Evolutionary conservation across 2,113 vertebrate species (phyloP), one percentile per base, ranked within the genome.

Genomic region (Accipiter virgatus): DNA sequence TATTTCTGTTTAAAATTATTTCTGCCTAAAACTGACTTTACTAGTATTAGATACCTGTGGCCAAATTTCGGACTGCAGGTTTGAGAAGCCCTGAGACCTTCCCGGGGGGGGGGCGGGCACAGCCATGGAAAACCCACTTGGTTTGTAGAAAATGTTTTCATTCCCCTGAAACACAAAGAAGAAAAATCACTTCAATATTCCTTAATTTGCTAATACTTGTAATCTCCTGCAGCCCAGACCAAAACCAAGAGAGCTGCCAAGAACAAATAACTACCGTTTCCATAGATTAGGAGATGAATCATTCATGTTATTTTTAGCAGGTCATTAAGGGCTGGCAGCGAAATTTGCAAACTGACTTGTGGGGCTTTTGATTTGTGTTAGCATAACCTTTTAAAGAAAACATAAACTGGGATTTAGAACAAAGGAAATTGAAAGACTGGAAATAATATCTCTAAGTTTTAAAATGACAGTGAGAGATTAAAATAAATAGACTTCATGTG

Each of bases 271-370:
- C 62, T 88, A 66, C 78, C 13, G 53, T 82, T 90, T 95, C 88
- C 92, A 93, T 50, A 36, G 93, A 86, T 58, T 3, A 48, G 90
- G 47, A 70, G 94, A 83, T 96, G 90, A 96, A 93, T 97, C 94
- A 96, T 3, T 66, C 19, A 12, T 0, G 27, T 27, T 97, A 96
- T 96, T 95, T 97, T 96, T 95, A 96, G 96, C 88, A 86, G 95
- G 73, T 97, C 80, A 63, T 95, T 96, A 95, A 74, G 80, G 88
- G 80, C 86, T 84, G 80, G 73, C 88, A 83, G 84, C 40, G 29
- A 81, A 63, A 73, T 81, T 53, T 93, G 75, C 77, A 56, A 81
- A 78, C 18, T 31, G 82, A 29, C 79, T 84, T 13, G 86, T 16
- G 85, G 68, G 84, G 52, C 62, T 84, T 83, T 74, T 75, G 74